Conservation (phyloP, 2,797 vertebrate species). For the Orientallactaga sibirica region DNA sequence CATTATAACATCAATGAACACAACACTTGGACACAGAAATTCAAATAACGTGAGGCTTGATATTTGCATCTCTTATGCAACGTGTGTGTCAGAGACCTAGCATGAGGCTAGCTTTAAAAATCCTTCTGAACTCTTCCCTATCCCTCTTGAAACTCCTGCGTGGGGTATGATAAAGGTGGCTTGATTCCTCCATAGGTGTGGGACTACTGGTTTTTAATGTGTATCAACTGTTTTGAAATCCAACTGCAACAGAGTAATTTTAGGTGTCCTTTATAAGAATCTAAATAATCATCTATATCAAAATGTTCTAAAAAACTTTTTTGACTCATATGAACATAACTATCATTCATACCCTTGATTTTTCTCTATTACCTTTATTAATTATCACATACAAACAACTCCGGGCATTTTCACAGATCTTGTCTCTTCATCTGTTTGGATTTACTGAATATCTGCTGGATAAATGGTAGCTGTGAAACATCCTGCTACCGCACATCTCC, state of each 20-base stretch:
- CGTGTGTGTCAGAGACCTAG: conserved; percentile 29
- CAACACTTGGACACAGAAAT: conserved; percentile 43
- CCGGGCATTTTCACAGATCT: conserved; percentile 67
- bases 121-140: background rate
- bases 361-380: conserved; percentile 60
- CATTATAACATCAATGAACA: conserved; percentile 37
- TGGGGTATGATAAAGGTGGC: background rate
- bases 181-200: background rate
- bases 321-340: background rate
- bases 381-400: conserved; percentile 68
- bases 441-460: conserved; percentile 22
- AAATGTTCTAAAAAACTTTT: conserved; percentile 27
- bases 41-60: conserved; percentile 46
- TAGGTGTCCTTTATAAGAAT: background rate
- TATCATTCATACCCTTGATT: conserved; percentile 14
- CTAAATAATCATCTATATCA: background rate
- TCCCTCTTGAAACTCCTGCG: background rate
- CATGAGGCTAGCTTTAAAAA: conserved; percentile 3
- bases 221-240: background rate
- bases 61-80: background rate
- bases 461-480: background rate
- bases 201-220: background rate
- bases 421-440: conserved; percentile 9
- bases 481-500: background rate
- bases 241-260: background rate